These are phyloP conservation scores for Lipotes vexillifer DNA, from an alignment of 2,113 vertebrate genomes.

Conservation along the genomic window DNA sequence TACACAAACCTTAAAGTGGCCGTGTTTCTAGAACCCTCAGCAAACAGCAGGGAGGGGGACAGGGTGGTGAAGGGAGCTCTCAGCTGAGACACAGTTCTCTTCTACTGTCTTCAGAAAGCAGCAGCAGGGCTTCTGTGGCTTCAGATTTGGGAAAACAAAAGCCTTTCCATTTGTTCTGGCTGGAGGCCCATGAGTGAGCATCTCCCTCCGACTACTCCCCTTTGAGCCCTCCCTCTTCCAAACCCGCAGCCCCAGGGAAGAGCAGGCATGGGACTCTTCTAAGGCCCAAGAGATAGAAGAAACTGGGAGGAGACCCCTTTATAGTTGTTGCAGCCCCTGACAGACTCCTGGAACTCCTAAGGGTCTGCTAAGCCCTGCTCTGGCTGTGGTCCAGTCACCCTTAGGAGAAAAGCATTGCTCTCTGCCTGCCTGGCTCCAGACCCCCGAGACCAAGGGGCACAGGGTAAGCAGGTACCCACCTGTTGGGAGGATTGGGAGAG, in stretches of 20 bases:
- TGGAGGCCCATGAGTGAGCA: neutral
- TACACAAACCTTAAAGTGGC: neutral
- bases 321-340: neutral
- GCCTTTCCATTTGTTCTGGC: neutral
- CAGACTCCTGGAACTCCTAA: neutral
- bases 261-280: neutral
- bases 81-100: neutral
- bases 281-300: neutral
- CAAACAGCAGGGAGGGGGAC: neutral
- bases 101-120: neutral
- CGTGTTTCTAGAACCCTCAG: neutral
- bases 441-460: neutral
- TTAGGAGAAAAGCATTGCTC: neutral
- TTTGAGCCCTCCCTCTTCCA: neutral
- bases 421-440: neutral
- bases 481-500: neutral
- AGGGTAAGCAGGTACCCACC: neutral
- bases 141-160: neutral
- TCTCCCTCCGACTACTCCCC: neutral
- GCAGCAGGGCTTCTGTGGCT: neutral
- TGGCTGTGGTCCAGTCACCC: neutral
- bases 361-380: neutral
- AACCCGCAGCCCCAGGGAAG: neutral
- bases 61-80: neutral
- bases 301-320: neutral